These are phyloP conservation scores for Cottus gobio DNA, from an alignment of 2,113 vertebrate species.

Conservation along the genomic window DNA sequence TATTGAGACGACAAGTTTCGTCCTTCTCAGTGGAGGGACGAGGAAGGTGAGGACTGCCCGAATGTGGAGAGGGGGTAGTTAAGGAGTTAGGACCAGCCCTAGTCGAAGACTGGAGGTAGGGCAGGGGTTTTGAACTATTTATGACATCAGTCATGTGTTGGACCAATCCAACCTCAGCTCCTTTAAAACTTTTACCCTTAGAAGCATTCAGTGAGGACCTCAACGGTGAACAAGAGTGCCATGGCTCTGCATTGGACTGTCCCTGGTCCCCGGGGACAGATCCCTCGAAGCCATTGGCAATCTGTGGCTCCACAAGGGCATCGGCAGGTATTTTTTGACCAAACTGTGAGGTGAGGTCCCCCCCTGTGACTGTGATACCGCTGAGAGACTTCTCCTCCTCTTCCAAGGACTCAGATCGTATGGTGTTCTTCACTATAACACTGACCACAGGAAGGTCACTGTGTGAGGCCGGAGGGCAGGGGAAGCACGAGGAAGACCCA, in stretches of 20 bases:
- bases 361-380: slow-evolving; percentile 31
- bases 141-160: slow-evolving; percentile 55
- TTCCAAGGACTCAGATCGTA: slow-evolving; percentile 87
- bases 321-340: slow-evolving; percentile 35
- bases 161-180: slow-evolving; percentile 6
- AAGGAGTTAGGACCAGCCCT: not conserved
- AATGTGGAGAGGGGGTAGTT: slow-evolving; percentile 25
- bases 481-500: slow-evolving; percentile 69
- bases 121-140: slow-evolving; percentile 63
- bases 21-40: slow-evolving; percentile 50
- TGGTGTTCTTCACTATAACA: slow-evolving; percentile 96
- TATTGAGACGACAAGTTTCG: slow-evolving; percentile 27
- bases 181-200: slow-evolving; percentile 32
- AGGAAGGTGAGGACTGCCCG: slow-evolving; percentile 35
- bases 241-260: slow-evolving; percentile 58
- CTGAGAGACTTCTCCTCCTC: slow-evolving; percentile 42
- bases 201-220: slow-evolving; percentile 54
- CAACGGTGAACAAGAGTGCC: slow-evolving; percentile 59
- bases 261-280: slow-evolving; percentile 24
- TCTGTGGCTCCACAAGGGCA: slow-evolving; percentile 43
- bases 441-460: slow-evolving; percentile 89
- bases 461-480: slow-evolving; percentile 63
- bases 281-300: slow-evolving; percentile 71
- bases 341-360: slow-evolving; percentile 49
- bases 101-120: slow-evolving; percentile 33